Evolutionary conservation across 1,140 invertebrate genomes (phyloP), one percentile per base, ranked within the genome.

Genomic region (Diprion similis): DNA sequence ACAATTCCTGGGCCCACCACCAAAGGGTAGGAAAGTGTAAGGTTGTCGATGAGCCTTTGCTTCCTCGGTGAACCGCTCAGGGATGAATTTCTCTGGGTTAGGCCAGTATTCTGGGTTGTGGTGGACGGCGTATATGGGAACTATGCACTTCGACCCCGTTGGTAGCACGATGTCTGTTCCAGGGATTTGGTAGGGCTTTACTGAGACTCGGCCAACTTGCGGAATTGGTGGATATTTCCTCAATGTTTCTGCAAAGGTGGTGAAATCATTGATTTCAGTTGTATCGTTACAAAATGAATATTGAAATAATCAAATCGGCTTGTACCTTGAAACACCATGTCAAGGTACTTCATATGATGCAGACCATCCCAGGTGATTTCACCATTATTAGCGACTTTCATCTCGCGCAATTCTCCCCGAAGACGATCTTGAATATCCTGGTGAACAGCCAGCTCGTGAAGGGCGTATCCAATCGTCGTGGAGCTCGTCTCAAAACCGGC

Each of bases 11-110:
- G 88, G 85, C 10, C 91, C 91, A 75, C 89, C 88, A 7, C 90
- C 90, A 81, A 93, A 93, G 9, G 92, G 91, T 45, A 91, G 83
- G 79, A 87, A 90, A 11, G 83, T 72, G 78, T 83, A 87, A 3
- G 75, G 84, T 76, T 83, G 87, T 65, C 90, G 79, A 7, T 73
- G 73, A 66, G 79, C 74, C 8, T 76, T 73, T 46, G 88, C 87
- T 78, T 90, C 90, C 2, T 89, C 83, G 10, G 84, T 80, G 80
- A 94, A 95, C 76, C 93, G 84, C 65, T 93, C 91, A 0, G 94
- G 94, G 84, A 93, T 88, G 77, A 93, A 95, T 11, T 79, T 84
- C 8, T 91, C 87, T 9, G 94, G 94, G 76, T 94, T 85, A 3
- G 90, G 87, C 82, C 89, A 95, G 71, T 90, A 87, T 15, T 89